Evolutionary conservation across 2,113 vertebrate species (phyloP), one percentile per base, ranked within the genome.

Genomic region (Hippocampus abdominalis): DNA sequence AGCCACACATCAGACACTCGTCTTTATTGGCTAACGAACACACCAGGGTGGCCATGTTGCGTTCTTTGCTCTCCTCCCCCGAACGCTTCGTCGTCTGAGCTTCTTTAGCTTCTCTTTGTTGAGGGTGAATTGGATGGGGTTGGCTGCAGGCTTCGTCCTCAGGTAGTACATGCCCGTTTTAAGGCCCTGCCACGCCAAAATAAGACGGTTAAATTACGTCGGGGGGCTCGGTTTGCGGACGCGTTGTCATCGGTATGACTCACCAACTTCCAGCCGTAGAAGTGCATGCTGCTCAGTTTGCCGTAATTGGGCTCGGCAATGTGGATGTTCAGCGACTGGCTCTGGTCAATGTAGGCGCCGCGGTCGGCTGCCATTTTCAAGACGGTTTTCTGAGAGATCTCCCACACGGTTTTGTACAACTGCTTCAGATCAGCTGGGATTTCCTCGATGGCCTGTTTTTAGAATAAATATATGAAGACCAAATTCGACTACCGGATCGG

Each of bases 131-230:
- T 98, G 96, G 92, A 99, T 99, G 32, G 97, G 97, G 86, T 96
- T 98, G 7, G 97, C 97, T 0, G 97, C 97, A 0, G 97, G 96
- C 79, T 96, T 96, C 0, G 97, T 98, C 70, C 97, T 86, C 40
- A 99, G 91, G n/a, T 99, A 99, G 86, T 99, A 99, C 97, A 99
- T 99, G 0, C 97, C 97, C 0, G 97, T 98, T 91, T 99, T 99
- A 61, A 99, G 89, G n/a, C 97, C 97, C 96, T 98, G 85, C 32
- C 32, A 36, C 32, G 32, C 32, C 32, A 36, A 0, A 25, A 65
- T 72, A 20, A 27, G 2, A 23, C 62, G 0, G 12, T 36, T 36
- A 36, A 36, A 5, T 36, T 36, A 6, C 32, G 32, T 32, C 29
- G 32, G 32, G 32, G 32, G 32, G 32, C 32, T 36, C 32, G 32